Base-by-base conservation (phyloP, 2,888 invertebrate species). In the Ichneumon xanthorius region DNA sequence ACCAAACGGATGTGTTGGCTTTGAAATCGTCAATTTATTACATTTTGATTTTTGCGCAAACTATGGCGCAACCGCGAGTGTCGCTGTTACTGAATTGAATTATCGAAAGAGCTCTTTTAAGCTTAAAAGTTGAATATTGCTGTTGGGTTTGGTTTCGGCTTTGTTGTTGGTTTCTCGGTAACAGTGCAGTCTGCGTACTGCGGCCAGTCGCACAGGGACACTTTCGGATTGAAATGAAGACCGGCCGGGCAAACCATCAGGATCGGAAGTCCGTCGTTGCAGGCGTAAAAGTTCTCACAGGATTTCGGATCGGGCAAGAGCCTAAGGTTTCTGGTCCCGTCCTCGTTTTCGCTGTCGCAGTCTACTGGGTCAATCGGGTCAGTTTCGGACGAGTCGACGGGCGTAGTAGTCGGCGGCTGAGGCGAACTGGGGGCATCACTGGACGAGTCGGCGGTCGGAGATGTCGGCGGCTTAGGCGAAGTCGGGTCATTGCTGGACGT, bases 181-280 rank as follows among this genome's bases (percentile, higher is more conserved):
- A 9, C 0, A 11, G 50, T n/a, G 84, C 92, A 92, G 16, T 88
- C 86, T 26, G 89, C 92, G 2, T 68, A n/a, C 0, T 19, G n/a
- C 0, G 91, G 89, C 87, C 88, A 91, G 79, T 92, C 92, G 79
- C 92, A 92, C 5, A 88, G 89, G 48, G 86, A 75, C 5, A 88
- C 48, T 19, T n/a, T 16, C 3, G 86, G 63, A 77, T 92, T 92
- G 86, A 90, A 92, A 48, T 90, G 88, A 16, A 92, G 88, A 22
- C 87, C 90, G 0, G 76, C 65, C 1, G 92, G 91, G 26, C 92
- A 92, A 1, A 19, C 14, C 89, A 90, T 90, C 11, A 80, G 72
- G 37, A 88, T 78, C n/a, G 90, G 78, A 5, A 11, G 19, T 0
- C 89, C 90, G 2, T 30, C 73, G 22, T 88, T 82, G 77, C 92